Evolutionary conservation across 2,797 vertebrate species (phyloP), one percentile per base, ranked within the genome.

Genomic region (Phataginus tricuspis): DNA sequence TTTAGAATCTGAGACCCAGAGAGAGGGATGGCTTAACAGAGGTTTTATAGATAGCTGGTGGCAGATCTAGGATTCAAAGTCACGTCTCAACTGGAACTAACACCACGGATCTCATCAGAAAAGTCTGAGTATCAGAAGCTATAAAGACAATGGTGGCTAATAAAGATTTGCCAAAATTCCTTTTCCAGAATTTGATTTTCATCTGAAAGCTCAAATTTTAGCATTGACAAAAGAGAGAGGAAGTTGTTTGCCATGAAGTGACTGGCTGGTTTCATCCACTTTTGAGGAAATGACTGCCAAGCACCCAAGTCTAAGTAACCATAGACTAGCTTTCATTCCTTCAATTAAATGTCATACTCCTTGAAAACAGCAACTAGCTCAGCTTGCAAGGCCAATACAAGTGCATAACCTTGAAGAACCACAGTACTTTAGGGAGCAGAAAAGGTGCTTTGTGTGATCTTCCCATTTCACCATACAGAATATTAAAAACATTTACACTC

Each of bases 41-140:
- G 8, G 49, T 12, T 72, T 51, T 69, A 42, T 16, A 18, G 45
- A 74, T 6, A 57, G 49, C 2, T 7, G n/a, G 64, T 83, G 34
- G 42, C 34, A 93, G 53, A 87, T 57, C 42, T 42, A 74, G 55
- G 29, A 91, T 96, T 83, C 57, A 25, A 10, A 77, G 83, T 37
- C 21, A 11, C 45, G 3, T 57, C 31, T 66, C 71, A 21, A 4
- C 39, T n/a, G 16, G 12, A 45, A 68, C 12, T 37, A 63, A 61
- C 64, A 78, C 59, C 4, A 34, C 13, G 71, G 7, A 55, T 66
- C 34, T 51, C 42, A 83, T 61, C 49, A 64, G 64, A 83, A 78
- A 79, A 55, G 25, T 21, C 16, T 12, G 39, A 31, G 7, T 29
- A 13, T 14, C 34, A 27, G 45, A 53, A 86, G 63, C 68, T 64